These are phyloP conservation scores for Fukomys damarensis DNA, from an alignment of 2,113 vertebrate species.

Conservation along the genomic window DNA sequence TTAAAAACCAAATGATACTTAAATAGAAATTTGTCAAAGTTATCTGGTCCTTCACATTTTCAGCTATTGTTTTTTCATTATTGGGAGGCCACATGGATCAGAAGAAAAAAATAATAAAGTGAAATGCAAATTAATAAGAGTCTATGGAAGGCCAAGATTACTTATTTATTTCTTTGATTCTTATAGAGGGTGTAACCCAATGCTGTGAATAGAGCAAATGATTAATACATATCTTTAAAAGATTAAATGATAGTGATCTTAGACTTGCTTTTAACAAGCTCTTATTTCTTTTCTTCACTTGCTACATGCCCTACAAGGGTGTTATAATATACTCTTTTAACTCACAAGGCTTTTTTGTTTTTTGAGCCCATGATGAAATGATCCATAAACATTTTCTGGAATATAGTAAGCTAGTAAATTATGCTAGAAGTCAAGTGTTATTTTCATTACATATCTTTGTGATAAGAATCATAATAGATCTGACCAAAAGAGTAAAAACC, in stretches of 20 bases:
- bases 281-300: not conserved
- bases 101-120: not conserved
- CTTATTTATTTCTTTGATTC: not conserved
- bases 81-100: not conserved
- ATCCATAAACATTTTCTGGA: not conserved
- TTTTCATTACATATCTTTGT: slow-evolving; percentile 36
- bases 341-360: not conserved
- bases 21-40: not conserved
- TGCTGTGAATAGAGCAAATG: not conserved
- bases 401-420: not conserved
- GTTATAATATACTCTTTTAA: not conserved
- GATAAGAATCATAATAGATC: not conserved
- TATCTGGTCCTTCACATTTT: not conserved
- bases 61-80: not conserved
- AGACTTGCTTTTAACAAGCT: not conserved
- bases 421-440: not conserved
- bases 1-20: not conserved
- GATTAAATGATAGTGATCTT: not conserved
- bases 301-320: not conserved
- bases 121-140: not conserved
- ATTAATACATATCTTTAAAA: not conserved
- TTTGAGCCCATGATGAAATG: not conserved
- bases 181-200: not conserved
- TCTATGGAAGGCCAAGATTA: not conserved
- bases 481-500: not conserved